A percentile compares a stretch with the other conserved stretches of the same genome.
phyloP scores from a whole-genome alignment of 2,797 vertebrate genomes.

The Crocodylus rhombifer region DNA sequence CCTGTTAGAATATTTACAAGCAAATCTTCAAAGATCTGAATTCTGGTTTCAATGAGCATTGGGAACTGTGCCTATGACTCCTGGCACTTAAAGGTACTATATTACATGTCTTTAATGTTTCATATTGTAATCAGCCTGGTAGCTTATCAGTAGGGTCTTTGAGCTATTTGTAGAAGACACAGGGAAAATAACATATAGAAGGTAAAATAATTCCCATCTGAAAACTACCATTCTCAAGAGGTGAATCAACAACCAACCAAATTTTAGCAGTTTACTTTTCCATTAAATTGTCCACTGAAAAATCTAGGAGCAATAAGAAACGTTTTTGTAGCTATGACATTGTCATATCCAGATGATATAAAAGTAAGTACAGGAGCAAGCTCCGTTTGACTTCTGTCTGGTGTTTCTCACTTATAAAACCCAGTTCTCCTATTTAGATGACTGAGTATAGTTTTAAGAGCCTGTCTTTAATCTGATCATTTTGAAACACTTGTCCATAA shows the following conservation, averaged over 20 bases:
- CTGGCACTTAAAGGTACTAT: background rate
- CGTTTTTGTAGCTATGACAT: background rate
- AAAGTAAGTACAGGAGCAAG: background rate
- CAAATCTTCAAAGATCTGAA: background rate
- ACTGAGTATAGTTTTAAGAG: background rate
- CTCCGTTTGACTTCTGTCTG: background rate
- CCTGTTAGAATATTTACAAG: background rate
- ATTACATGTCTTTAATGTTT: background rate
- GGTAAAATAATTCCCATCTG: background rate
- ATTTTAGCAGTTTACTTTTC: background rate
- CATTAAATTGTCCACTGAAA: background rate
- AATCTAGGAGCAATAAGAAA: background rate
- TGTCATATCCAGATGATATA: background rate
- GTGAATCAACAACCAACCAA: background rate
- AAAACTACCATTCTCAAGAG: background rate
- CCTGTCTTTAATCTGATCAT: background rate
- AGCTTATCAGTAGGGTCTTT: background rate
- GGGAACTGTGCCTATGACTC: background rate
- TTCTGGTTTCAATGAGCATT: background rate
- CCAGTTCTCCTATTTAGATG: constrained; percentile 7
- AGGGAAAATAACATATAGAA: background rate
- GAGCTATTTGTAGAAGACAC: background rate
- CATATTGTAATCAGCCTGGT: background rate
- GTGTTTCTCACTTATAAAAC: constrained; percentile 10
- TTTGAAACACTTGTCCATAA: constrained; percentile 14